A percentile compares a stretch with the other conserved stretches of the same genome.
Conservation (phyloP, 2,113 vertebrate genomes). For the Clarias gariepinus region DNA sequence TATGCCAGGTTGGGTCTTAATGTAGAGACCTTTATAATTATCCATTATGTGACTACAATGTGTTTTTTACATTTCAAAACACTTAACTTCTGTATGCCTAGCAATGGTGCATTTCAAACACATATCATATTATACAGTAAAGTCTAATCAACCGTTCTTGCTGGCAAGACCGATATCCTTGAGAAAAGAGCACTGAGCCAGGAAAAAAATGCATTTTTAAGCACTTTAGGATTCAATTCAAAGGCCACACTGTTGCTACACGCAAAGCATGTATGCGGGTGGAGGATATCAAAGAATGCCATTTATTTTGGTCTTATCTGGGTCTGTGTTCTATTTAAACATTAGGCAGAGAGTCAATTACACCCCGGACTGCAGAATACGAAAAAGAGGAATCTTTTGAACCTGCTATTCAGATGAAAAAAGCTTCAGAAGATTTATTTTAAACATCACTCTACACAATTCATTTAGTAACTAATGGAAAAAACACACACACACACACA, state of each 20-base stretch:
- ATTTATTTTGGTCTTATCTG: constrained; percentile 45
- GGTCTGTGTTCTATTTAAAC: constrained; percentile 29
- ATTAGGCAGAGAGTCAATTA: constrained; percentile 34
- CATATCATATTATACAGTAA: constrained; percentile 49
- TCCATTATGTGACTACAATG: constrained; percentile 50
- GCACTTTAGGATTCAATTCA: constrained; percentile 32
- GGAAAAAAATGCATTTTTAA: constrained; percentile 31
- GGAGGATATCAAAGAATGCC: constrained; percentile 48
- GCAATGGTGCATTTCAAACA: constrained; percentile 39
- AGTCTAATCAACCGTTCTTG: constrained; percentile 51
- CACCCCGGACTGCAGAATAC: constrained; percentile 41
- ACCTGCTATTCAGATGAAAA: constrained; percentile 51
- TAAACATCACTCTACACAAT: background rate
- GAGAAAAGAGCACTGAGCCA: constrained; percentile 34
- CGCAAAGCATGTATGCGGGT: constrained; percentile 36
- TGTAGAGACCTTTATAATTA: constrained; percentile 46
- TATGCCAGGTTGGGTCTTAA: constrained; percentile 43
- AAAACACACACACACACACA: background rate
- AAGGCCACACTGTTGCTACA: constrained; percentile 38
- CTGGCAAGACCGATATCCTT: constrained; percentile 31
- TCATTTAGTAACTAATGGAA: background rate
- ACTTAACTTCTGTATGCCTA: constrained; percentile 36
- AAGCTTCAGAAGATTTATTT: background rate
- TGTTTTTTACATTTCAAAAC: constrained; percentile 50
- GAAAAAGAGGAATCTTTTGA: constrained; percentile 47